Evolutionary conservation across 2,888 invertebrate species (phyloP).

Genomic region (Marasmarcha lunaedactyla): DNA sequence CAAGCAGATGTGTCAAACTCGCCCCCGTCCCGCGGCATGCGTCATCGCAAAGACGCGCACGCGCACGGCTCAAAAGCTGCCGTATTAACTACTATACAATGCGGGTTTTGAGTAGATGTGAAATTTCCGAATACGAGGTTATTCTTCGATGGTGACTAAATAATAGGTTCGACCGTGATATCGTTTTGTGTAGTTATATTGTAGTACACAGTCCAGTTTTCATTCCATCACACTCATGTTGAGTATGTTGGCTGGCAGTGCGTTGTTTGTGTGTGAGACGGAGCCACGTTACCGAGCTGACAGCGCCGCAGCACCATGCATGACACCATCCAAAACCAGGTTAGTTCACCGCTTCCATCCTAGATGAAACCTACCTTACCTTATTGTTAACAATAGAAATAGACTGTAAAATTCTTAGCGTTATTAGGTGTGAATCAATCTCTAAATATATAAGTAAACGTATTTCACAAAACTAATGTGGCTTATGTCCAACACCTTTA

Average conservation of each 20-base stretch:
- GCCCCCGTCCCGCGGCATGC: neutral
- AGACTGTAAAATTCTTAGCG: too few species aligned
- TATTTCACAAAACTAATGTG: too few species aligned
- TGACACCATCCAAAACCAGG: slow-evolving; percentile 35
- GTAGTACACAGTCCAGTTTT: slow-evolving; percentile 5
- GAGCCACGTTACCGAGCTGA: neutral
- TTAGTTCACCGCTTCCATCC: too few species aligned
- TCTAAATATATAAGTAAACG: too few species aligned
- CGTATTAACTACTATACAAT: neutral
- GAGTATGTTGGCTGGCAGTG: slow-evolving; percentile 31
- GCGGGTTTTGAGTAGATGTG: neutral
- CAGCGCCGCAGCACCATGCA: slow-evolving; percentile 24
- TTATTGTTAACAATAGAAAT: too few species aligned
- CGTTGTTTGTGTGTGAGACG: slow-evolving; percentile 16
- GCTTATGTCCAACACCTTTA: too few species aligned
- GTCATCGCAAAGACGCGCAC: neutral
- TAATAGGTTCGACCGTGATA: neutral
- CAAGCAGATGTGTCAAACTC: neutral
- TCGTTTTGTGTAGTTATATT: neutral
- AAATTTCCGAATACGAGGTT: neutral
- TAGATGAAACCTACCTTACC: too few species aligned
- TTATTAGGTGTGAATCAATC: too few species aligned
- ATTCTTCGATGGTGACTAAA: neutral
- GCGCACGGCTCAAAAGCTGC: neutral
- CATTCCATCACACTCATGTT: slow-evolving; percentile 8